These are phyloP conservation scores for Drosophila nikananu DNA, from an alignment of 1,140 invertebrate genomes.

Conservation along the genomic window DNA sequence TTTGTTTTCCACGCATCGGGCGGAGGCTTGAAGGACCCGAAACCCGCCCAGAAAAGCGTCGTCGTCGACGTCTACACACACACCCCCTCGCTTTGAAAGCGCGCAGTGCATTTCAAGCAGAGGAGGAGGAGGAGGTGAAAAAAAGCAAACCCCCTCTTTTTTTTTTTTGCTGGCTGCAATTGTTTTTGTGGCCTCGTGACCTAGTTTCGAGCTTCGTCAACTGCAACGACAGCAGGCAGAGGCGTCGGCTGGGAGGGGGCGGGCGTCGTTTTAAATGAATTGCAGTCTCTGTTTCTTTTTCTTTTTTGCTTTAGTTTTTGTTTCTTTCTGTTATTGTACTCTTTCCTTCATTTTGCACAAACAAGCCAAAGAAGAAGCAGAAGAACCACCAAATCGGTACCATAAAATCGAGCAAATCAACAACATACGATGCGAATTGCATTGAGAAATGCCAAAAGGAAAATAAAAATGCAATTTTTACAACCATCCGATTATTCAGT, in stretches of 20 bases:
- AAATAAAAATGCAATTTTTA: slow-evolving; percentile 35
- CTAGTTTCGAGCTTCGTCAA: slow-evolving; percentile 80
- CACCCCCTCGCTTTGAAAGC: slow-evolving; percentile 42
- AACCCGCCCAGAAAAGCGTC: slow-evolving; percentile 23
- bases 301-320: slow-evolving; percentile 29
- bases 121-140: background rate
- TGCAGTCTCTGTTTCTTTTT: slow-evolving; percentile 54
- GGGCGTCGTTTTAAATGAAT: slow-evolving; percentile 72
- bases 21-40: slow-evolving; percentile 38
- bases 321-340: slow-evolving; percentile 30
- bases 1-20: slow-evolving; percentile 59
- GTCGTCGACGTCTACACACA: slow-evolving; percentile 8
- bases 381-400: slow-evolving; percentile 44
- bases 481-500: slow-evolving; percentile 9
- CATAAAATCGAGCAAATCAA: slow-evolving; percentile 51
- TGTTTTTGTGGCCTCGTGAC: slow-evolving; percentile 85
- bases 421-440: slow-evolving; percentile 30
- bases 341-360: slow-evolving; percentile 39
- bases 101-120: slow-evolving; percentile 71
- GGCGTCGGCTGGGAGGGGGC: slow-evolving; percentile 27
- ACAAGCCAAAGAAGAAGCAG: slow-evolving; percentile 24
- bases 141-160: slow-evolving; percentile 6
- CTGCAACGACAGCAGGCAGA: slow-evolving; percentile 69
- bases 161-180: slow-evolving; percentile 59
- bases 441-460: slow-evolving; percentile 26